Evolutionary conservation across 2,113 vertebrate genomes (phyloP).

Genomic region (Deroptyus accipitrinus): DNA sequence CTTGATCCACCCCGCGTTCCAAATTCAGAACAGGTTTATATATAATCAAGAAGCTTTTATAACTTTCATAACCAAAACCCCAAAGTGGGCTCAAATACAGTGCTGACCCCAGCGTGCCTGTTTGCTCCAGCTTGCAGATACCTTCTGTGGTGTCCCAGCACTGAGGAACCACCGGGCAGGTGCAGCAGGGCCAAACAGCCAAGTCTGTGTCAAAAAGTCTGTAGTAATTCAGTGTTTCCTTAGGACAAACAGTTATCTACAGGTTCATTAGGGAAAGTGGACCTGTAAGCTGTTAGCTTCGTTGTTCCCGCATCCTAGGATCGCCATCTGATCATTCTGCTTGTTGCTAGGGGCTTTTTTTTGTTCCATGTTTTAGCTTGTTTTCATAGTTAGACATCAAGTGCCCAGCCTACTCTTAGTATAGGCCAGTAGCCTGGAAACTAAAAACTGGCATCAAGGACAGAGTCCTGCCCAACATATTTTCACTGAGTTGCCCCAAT

Average conservation of each 20-base stretch:
- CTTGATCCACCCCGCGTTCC: neutral
- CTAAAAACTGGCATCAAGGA: neutral
- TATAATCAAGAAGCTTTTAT: neutral
- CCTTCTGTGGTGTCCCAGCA: neutral
- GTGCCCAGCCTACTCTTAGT: neutral
- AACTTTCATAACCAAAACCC: neutral
- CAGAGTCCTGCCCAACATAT: neutral
- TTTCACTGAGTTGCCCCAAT: neutral
- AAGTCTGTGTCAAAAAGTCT: neutral
- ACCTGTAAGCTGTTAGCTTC: neutral
- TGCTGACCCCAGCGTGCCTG: rapidly evolving
- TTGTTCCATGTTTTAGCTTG: neutral
- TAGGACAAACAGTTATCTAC: neutral
- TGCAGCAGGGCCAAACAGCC: neutral
- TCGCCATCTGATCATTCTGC: neutral
- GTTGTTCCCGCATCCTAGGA: neutral
- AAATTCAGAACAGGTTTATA: neutral
- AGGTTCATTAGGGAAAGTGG: neutral
- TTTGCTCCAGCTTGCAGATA: neutral
- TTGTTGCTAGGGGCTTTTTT: neutral
- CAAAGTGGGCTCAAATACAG: neutral
- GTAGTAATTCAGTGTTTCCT: neutral
- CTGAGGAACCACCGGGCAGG: rapidly evolving
- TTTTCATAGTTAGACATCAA: neutral
- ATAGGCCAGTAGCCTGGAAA: neutral